phyloP scores from a whole-genome alignment of 2,113 vertebrate species.

The Probosciger aterrimus region DNA sequence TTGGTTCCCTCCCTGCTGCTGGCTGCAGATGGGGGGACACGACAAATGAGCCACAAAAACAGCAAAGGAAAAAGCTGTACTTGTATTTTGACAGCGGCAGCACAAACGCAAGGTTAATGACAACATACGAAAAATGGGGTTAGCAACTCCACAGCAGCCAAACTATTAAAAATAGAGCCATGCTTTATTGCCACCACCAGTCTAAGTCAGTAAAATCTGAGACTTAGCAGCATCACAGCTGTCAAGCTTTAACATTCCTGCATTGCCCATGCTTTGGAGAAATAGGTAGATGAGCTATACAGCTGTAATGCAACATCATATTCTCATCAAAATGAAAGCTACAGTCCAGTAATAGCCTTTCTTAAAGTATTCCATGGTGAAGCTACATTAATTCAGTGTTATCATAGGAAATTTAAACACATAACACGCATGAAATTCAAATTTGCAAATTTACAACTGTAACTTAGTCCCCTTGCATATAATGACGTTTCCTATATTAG shows the following conservation, averaged over 20 bases:
- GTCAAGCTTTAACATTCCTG: background rate
- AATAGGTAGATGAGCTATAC: background rate
- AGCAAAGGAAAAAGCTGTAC: background rate
- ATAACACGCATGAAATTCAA: slow-evolving; percentile 12
- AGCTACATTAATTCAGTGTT: slow-evolving; percentile 9
- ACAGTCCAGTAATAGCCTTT: background rate
- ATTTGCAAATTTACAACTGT: slow-evolving; percentile 31
- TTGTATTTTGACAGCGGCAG: background rate
- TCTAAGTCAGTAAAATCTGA: background rate
- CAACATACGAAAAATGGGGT: background rate
- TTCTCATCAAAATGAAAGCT: background rate
- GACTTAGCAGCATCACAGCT: background rate
- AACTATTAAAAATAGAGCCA: background rate
- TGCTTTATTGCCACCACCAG: background rate
- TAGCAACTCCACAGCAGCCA: background rate
- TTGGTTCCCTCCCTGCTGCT: background rate
- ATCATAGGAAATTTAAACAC: slow-evolving; percentile 35
- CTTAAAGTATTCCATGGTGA: background rate
- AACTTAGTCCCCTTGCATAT: background rate
- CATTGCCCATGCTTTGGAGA: background rate
- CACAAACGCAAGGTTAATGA: background rate
- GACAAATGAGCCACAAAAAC: accelerated
- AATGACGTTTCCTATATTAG: slow-evolving; percentile 9
- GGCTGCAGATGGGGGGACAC: background rate
- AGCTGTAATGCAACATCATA: background rate